Evolutionary conservation across 2,113 vertebrate genomes (phyloP).

Genomic region (Cranoglanis bouderius): DNA sequence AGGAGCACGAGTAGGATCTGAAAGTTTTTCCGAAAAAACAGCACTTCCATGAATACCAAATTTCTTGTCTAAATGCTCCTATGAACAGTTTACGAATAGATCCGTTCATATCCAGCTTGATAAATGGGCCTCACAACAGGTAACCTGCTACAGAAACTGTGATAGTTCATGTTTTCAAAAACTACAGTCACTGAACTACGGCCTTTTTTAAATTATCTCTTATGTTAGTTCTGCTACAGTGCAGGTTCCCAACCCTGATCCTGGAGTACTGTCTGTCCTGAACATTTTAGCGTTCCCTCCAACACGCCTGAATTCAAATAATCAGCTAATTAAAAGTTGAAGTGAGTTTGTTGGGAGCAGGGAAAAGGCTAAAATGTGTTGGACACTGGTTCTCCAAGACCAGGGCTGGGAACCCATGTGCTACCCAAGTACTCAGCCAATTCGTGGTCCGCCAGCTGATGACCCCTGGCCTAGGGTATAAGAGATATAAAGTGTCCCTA

Average conservation of each 20-base stretch:
- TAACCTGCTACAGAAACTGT: background rate
- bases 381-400: background rate
- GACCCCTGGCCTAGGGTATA: background rate
- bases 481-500: background rate
- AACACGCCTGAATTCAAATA: background rate
- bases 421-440: background rate
- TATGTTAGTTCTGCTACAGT: background rate
- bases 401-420: background rate
- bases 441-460: background rate
- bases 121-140: too few species aligned
- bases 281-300: too few species aligned
- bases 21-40: background rate
- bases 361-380: too few species aligned
- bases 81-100: background rate
- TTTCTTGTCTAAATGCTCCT: background rate
- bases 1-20: background rate
- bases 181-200: background rate
- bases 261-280: background rate
- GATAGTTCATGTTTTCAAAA: background rate
- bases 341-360: too few species aligned
- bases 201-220: background rate
- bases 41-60: background rate
- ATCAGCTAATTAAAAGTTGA: background rate
- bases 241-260: background rate
- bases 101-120: background rate